These are phyloP conservation scores for Schmidtea mediterranea DNA, from an alignment of 1,140 invertebrate genomes.

Conservation along the genomic window DNA sequence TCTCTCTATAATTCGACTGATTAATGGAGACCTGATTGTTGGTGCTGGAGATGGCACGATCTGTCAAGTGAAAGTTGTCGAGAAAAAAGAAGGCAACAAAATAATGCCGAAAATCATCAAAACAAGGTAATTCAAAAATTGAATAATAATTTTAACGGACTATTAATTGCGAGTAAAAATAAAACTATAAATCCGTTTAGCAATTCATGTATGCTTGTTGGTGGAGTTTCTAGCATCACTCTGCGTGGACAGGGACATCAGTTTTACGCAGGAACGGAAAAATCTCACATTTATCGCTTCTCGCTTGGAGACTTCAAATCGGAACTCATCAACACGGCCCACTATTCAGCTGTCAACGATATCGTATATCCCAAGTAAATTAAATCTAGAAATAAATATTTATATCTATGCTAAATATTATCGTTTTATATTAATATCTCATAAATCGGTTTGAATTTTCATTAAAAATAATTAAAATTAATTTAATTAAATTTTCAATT, in stretches of 20 bases:
- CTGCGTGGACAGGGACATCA: slow-evolving; percentile 26
- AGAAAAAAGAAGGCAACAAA: slow-evolving; percentile 7
- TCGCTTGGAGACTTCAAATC: slow-evolving; percentile 38
- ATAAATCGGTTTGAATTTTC: no score
- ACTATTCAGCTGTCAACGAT: slow-evolving; percentile 46
- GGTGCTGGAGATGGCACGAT: slow-evolving; percentile 54
- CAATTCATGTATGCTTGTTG: slow-evolving; percentile 22
- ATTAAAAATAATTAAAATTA: no score
- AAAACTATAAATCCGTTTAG: neutral
- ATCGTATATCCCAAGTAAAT: slow-evolving; percentile 35
- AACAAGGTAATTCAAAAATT: neutral
- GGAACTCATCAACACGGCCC: slow-evolving; percentile 47
- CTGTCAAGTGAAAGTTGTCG: slow-evolving; percentile 9
- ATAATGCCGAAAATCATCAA: slow-evolving; percentile 7
- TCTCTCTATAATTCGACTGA: slow-evolving; percentile 36
- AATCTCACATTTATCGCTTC: slow-evolving; percentile 53
- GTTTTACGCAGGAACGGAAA: slow-evolving; percentile 39
- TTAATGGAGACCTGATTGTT: slow-evolving; percentile 23
- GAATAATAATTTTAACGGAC: neutral
- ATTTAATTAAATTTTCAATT: no score
- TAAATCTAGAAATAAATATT: no score
- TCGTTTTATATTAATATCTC: no score
- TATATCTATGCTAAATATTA: no score
- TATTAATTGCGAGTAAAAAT: no score
- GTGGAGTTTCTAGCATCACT: slow-evolving; percentile 21